A percentile compares a stretch with the other conserved stretches of the same genome.
Conservation (phyloP, 2,888 invertebrate species). For the Reticulitermes lucifugus region DNA sequence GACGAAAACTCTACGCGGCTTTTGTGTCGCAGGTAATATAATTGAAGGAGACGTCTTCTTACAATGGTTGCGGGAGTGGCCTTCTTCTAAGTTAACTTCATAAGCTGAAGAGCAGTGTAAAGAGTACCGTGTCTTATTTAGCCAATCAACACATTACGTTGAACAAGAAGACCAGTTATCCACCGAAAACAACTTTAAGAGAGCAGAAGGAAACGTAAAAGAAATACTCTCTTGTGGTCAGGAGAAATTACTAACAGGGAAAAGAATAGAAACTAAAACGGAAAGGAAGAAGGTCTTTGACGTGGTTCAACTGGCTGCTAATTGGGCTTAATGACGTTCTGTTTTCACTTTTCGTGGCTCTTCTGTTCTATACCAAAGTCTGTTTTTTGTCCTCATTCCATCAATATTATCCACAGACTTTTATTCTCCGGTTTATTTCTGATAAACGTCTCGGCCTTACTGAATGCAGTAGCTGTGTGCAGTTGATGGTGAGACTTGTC, state of each 20-base stretch:
- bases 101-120: slow-evolving; percentile 6
- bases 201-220: not conserved
- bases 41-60: not conserved
- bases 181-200: not conserved
- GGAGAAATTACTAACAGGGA: not conserved
- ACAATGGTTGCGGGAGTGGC: not conserved
- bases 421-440: not conserved
- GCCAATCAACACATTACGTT: slow-evolving; percentile 16
- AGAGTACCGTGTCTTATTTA: slow-evolving; percentile 1
- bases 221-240: not conserved
- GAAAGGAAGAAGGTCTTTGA: not conserved
- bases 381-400: not conserved
- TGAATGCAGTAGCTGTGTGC: not conserved
- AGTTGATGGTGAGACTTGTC: too few species aligned
- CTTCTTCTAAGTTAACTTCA: not conserved
- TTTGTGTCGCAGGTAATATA: not conserved
- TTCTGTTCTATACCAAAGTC: not conserved
- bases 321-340: slow-evolving; percentile 14
- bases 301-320: slow-evolving; percentile 10
- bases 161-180: slow-evolving; percentile 9
- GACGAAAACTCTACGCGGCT: not conserved
- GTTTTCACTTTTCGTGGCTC: not conserved
- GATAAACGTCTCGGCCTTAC: not conserved
- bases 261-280: not conserved
- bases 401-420: not conserved